These are phyloP conservation scores for Bhutanitis thaidina DNA, from an alignment of 2,888 invertebrate genomes.

Conservation along the genomic window DNA sequence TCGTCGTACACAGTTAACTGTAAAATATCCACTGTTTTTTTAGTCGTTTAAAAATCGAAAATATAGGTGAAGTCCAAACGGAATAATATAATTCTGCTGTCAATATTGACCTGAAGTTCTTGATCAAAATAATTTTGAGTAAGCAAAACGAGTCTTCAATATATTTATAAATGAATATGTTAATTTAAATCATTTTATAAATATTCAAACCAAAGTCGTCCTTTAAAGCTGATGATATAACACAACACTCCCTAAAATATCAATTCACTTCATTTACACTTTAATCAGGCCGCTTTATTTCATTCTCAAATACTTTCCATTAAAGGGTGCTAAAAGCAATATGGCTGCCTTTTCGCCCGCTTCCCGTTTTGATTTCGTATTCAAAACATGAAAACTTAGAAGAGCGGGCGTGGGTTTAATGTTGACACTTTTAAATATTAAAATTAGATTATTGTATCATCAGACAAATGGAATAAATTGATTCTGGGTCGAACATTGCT, in stretches of 20 bases:
- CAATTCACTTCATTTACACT: conserved; percentile 66
- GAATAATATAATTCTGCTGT: no score
- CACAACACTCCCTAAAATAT: conserved; percentile 51
- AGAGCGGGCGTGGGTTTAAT: conserved; percentile 57
- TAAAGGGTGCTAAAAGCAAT: conserved; percentile 74
- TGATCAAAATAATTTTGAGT: no score
- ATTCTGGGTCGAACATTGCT: conserved; percentile 4
- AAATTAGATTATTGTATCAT: conserved; percentile 62
- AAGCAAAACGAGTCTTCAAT: no score
- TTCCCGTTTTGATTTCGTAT: conserved; percentile 63
- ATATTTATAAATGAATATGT: no score
- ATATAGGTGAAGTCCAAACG: no score
- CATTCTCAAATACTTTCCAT: conserved; percentile 54
- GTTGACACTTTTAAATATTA: conserved; percentile 72
- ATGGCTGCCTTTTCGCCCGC: conserved; percentile 61
- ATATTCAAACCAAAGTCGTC: conserved; percentile 17
- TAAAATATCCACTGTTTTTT: no score
- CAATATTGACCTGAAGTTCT: no score
- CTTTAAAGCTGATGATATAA: conserved; percentile 35
- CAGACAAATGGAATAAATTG: conserved; percentile 47
- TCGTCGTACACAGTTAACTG: no score
- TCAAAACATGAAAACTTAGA: conserved; percentile 59
- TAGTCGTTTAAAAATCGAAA: no score
- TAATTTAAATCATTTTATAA: conserved; percentile 8
- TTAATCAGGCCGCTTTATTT: conserved; percentile 58